phyloP scores from a whole-genome alignment of 1,140 invertebrate species.

The Meloidogyne chitwoodi region DNA sequence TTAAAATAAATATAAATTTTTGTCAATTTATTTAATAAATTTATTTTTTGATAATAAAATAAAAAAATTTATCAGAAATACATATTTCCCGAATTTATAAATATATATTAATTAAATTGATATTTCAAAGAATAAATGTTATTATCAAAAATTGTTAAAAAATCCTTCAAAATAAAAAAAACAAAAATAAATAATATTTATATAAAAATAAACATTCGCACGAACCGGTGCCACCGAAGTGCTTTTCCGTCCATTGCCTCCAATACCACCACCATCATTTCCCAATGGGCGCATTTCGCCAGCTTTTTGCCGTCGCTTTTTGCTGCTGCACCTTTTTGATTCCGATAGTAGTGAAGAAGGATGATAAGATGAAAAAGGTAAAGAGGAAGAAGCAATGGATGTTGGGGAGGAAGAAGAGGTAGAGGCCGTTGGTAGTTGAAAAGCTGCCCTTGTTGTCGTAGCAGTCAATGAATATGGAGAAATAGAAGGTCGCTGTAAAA shows the following conservation, averaged over 20 bases:
- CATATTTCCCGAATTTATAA: too few species aligned
- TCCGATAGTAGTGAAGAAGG: not conserved
- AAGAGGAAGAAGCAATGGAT: not conserved
- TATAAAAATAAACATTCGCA: not conserved
- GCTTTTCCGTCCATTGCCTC: not conserved
- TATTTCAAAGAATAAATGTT: too few species aligned
- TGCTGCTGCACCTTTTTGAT: not conserved
- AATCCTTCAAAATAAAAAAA: too few species aligned
- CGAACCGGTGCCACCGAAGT: not conserved
- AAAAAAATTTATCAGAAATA: too few species aligned
- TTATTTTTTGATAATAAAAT: too few species aligned
- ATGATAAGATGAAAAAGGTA: not conserved
- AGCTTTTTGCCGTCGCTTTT: not conserved
- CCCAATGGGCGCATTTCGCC: not conserved
- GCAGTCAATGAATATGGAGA: not conserved
- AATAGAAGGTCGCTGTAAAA: not conserved
- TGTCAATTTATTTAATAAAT: not conserved
- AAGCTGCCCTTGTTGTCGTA: not conserved
- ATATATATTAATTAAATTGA: too few species aligned
- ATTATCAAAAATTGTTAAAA: not conserved
- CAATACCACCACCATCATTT: not conserved
- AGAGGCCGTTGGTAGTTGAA: not conserved
- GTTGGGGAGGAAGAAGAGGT: not conserved
- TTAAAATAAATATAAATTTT: not conserved
- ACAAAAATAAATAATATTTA: not conserved